Percentiles rank a stretch among this genome's conserved stretches.
phyloP scores from a whole-genome alignment of 1,140 invertebrate species.

The Cydia fagiglandana region DNA sequence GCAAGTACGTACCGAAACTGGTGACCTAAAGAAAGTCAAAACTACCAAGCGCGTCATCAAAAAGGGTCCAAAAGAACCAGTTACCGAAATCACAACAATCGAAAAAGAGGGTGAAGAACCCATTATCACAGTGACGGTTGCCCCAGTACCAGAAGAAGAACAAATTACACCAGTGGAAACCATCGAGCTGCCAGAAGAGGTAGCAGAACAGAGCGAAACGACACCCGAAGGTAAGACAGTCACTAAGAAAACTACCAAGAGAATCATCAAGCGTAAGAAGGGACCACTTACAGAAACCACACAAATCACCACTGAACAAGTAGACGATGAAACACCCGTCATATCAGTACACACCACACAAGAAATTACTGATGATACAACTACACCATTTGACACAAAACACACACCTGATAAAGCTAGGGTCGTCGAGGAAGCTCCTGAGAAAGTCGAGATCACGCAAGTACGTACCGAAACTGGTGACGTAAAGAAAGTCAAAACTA shows the following conservation, averaged over 20 bases:
- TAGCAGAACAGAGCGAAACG: slow-evolving; percentile 33
- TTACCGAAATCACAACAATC: slow-evolving; percentile 55
- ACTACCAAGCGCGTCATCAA: slow-evolving; percentile 47
- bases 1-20: slow-evolving; percentile 57
- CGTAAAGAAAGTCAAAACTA: no score
- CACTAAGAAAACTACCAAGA: slow-evolving; percentile 49
- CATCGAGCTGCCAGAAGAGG: slow-evolving; percentile 39
- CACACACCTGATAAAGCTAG: slow-evolving; percentile 34
- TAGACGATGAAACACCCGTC: slow-evolving; percentile 41
- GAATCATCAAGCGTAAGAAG: slow-evolving; percentile 49
- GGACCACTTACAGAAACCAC: slow-evolving; percentile 48
- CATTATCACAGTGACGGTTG: slow-evolving; percentile 49
- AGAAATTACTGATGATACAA: slow-evolving; percentile 33
- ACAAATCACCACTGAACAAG: slow-evolving; percentile 42
- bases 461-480: no score
- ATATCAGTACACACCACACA: slow-evolving; percentile 38
- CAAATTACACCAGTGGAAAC: slow-evolving; percentile 19
- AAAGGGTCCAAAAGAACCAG: slow-evolving; percentile 51
- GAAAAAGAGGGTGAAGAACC: slow-evolving; percentile 57
- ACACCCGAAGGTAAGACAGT: slow-evolving; percentile 47
- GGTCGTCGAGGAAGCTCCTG: no score
- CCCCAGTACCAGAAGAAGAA: slow-evolving; percentile 41
- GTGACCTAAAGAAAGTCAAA: slow-evolving; percentile 42
- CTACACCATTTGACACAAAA: not conserved
- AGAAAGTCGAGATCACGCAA: no score